phyloP scores from a whole-genome alignment of 2,888 invertebrate species.

The Antitype chi region DNA sequence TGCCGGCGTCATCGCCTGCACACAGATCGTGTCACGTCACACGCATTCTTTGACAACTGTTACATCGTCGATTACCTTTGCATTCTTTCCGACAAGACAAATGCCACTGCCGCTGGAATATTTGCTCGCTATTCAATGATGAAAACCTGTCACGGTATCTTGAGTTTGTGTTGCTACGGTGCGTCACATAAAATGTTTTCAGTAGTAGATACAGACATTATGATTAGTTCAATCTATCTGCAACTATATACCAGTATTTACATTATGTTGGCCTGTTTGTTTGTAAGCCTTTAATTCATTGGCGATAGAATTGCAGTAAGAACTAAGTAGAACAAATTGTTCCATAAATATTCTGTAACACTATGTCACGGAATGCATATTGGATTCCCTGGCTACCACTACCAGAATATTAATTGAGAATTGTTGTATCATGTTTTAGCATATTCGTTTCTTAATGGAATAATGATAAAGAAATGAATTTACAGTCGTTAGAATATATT shows the following conservation, averaged over 20 bases:
- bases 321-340: slow-evolving; percentile 2
- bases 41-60: slow-evolving; percentile 85
- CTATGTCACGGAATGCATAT: background rate
- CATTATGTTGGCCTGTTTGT: too few relatives aligned
- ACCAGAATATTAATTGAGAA: slow-evolving; percentile 2
- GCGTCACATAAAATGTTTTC: background rate
- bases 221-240: too few relatives aligned
- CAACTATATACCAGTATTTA: too few relatives aligned
- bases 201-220: slow-evolving; percentile 5
- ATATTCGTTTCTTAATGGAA: background rate
- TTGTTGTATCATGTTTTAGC: background rate
- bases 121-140: slow-evolving; percentile 37
- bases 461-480: slow-evolving; percentile 3
- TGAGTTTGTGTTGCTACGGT: background rate
- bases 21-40: slow-evolving; percentile 73
- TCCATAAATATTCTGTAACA: background rate
- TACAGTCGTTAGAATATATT: slow-evolving; percentile 3
- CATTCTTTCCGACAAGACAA: slow-evolving; percentile 60
- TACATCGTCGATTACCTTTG: slow-evolving; percentile 78
- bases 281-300: background rate
- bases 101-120: slow-evolving; percentile 41
- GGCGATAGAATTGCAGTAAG: background rate
- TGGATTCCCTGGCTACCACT: background rate
- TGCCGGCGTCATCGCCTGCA: slow-evolving; percentile 50
- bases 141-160: slow-evolving; percentile 35